Evolutionary conservation across 1,140 invertebrate species (phyloP), one percentile per base, ranked within the genome.

Genomic region (Steinernema khuongi): DNA sequence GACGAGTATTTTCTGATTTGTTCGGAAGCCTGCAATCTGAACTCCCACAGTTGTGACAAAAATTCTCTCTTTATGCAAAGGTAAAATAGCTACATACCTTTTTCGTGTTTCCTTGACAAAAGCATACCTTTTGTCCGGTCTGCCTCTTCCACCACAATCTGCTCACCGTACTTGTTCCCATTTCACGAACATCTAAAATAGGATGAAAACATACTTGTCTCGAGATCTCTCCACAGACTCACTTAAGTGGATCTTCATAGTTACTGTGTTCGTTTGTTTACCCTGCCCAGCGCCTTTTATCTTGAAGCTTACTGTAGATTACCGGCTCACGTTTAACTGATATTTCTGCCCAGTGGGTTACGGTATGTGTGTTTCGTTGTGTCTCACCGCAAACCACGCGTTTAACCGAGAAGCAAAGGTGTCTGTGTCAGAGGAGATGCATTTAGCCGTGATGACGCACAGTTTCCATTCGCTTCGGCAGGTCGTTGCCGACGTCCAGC

Each of bases 371-470:
- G 7, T 7, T 60, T 60, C n/a, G n/a, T n/a, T n/a, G n/a, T n/a
- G n/a, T n/a, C n/a, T n/a, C n/a, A n/a, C n/a, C n/a, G n/a, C n/a
- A 60, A 22, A 60, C 22, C 7, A 14, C 50, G 7, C 50, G 50
- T 60, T 60, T 60, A 60, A 60, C 50, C 50, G 50, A 60, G 36
- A n/a, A 41, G 36, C 7, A 41, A 60, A 60, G 50, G 50, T 60
- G 50, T 60, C 26, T 22, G 50, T 14, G 50, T 7, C 14, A 60
- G 22, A 14, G 50, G 36, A 41, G 50, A 60, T 60, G 50, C 50
- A 60, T 60, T 60, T 60, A 60, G 50, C 50, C 50, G n/a, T n/a
- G 50, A 60, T 60, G 50, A 60, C 50, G 50, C 50, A 60, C 50
- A 60, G 50, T 60, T 60, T 60, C 50, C 14, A 60, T 60, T 60